Evolutionary conservation across 2,797 vertebrate species (phyloP), one percentile per base, ranked within the genome.

Genomic region (Zenarchopterus dispar): DNA sequence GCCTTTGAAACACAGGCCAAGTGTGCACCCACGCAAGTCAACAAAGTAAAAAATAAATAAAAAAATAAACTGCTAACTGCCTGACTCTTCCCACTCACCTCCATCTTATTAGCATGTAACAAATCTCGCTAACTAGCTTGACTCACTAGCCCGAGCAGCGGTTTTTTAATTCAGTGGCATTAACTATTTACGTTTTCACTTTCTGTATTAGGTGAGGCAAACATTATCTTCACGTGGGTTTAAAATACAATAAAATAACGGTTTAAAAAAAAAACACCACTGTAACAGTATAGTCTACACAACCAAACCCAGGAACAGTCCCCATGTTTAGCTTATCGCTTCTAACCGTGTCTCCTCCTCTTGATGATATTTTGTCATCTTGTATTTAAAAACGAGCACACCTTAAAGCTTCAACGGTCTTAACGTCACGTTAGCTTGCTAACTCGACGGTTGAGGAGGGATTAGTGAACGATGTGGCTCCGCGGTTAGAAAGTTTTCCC

Each of bases 351-450:
- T 42, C 41, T 19, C 46, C 62, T 15, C 64, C 48, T 54, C 17
- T 17, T 1, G 18, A 22, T 49, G 57, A 46, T 69, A 58, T 61
- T 53, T 62, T 48, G 60, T 64, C 78, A 73, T 62, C 73, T 64
- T 5, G 79, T 45, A 17, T 8, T 16, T 62, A 41, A 85, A 89
- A 84, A 79, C 77, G 82, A 89, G 77, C 85, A 73, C 80, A 81
- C 79, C 87, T 77, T 22, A 63, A 28, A 46, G 47, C 64, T 33
- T 11, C 31, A 41, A 0, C 61, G 18, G 60, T 71, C 55, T 71
- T 62, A 67, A n/a, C 57, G 67, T 33, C 46, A 22, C 33, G 59
- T 70, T 86, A 80, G 84, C 86, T 83, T 56, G 77, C 80, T 81
- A 72, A 62, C 70, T 59, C 78, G 72, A 56, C 77, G 72, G 52